phyloP scores from a whole-genome alignment of 2,797 vertebrate species.

The Myotis findleyi region DNA sequence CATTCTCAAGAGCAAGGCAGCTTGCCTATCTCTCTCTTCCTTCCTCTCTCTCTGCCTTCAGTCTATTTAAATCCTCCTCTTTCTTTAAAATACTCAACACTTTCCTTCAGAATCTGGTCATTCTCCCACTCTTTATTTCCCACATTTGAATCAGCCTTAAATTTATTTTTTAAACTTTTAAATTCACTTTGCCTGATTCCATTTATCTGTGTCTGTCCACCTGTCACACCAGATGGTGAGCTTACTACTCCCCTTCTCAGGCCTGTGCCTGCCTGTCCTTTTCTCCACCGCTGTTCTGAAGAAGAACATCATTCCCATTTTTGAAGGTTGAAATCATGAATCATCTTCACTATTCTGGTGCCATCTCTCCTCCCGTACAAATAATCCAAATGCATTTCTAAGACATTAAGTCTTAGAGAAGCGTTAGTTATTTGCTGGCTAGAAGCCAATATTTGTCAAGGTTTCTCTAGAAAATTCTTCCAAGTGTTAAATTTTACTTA shows the following conservation, averaged over 20 bases:
- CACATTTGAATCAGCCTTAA: neutral
- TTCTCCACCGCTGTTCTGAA: neutral
- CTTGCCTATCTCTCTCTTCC: neutral
- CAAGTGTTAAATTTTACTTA: conserved; percentile 14
- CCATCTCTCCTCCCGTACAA: neutral
- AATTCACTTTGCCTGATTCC: neutral
- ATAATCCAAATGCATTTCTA: neutral
- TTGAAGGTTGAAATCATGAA: neutral
- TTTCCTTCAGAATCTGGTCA: neutral
- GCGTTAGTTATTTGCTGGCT: neutral
- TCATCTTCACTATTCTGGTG: neutral
- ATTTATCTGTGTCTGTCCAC: neutral
- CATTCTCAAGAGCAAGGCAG: neutral
- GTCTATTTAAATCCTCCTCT: neutral
- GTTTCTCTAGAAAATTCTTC: neutral
- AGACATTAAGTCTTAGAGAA: neutral
- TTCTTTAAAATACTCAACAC: neutral
- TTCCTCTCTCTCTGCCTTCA: neutral
- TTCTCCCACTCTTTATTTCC: neutral
- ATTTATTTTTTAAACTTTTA: neutral
- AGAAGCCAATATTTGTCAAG: neutral
- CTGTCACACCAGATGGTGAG: neutral
- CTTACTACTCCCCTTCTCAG: neutral
- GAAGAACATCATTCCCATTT: neutral
- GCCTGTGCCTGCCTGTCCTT: neutral